phyloP scores from a whole-genome alignment of 2,888 invertebrate species.

The Penaeus monodon region DNA sequence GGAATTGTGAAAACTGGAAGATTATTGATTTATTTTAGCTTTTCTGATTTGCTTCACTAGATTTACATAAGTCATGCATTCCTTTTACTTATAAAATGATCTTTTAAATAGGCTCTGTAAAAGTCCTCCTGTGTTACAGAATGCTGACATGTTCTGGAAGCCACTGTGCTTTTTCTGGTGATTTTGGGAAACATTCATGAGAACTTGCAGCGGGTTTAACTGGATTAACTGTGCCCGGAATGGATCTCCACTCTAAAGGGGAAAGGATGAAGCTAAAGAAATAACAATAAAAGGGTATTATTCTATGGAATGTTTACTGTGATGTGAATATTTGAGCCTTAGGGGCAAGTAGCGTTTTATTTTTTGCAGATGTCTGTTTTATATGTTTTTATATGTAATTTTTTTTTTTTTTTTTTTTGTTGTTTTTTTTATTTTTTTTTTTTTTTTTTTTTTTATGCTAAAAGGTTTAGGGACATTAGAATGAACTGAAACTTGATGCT shows the following conservation, averaged over 20 bases:
- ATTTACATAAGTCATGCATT: too few relatives aligned
- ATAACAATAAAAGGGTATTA: slow-evolving; percentile 69
- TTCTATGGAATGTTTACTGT: neutral
- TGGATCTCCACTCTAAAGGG: slow-evolving; percentile 72
- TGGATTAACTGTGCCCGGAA: slow-evolving; percentile 67
- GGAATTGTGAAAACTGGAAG: too few relatives aligned
- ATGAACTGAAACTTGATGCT: too few relatives aligned
- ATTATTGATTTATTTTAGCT: too few relatives aligned
- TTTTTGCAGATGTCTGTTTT: neutral
- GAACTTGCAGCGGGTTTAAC: slow-evolving; percentile 69
- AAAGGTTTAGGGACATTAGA: too few relatives aligned
- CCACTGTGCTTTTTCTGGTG: slow-evolving; percentile 73
- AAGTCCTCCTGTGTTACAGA: slow-evolving; percentile 68
- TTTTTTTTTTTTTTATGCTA: too few relatives aligned
- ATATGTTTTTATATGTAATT: too few relatives aligned
- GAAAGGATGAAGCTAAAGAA: slow-evolving; percentile 73
- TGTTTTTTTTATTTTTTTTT: too few relatives aligned
- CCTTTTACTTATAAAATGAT: too few relatives aligned
- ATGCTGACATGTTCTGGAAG: slow-evolving; percentile 76
- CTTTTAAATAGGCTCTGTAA: too few relatives aligned
- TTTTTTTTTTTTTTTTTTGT: too few relatives aligned
- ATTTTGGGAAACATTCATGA: slow-evolving; percentile 73
- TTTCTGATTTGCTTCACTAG: too few relatives aligned
- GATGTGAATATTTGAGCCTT: neutral
- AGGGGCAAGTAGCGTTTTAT: neutral